Evolutionary conservation across 2,888 invertebrate genomes (phyloP), one percentile per base, ranked within the genome.

Genomic region (Acronicta aceris): DNA sequence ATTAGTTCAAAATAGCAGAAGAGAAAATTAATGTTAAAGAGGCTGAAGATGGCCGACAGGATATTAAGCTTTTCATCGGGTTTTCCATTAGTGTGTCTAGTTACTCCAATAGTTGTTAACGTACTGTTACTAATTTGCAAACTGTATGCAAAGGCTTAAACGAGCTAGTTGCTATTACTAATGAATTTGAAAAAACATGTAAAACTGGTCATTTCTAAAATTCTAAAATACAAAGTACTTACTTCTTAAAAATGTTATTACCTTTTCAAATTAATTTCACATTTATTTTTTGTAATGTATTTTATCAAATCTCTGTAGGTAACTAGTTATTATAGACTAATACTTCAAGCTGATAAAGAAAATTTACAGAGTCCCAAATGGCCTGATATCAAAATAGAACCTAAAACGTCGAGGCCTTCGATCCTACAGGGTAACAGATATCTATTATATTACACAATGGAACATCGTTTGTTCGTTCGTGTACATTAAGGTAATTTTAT

Each of bases 61-160:
- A 88, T 89, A 90, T 90, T 89, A 89, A 85, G 87, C 87, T 88
- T 91, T 90, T 88, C 89, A 88, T 84, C 84, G 81, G 77, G 69
- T 70, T 76, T 65, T 76, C 80, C 82, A 88, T 90, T 89, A 86
- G 81, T 74, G 66, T 74, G 65, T 79, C 78, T 68, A 59, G 72
- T 77, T 63, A 65, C 51, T 66, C 61, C 71, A 74, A 79, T 74
- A 77, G 71, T 75, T 76, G 13, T 43, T 38, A 71, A 65, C 77
- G 70, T 70, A 66, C 70, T 62, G 62, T 49, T 63, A 65, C 71
- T 78, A 79, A 82, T 83, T 82, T 81, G 52, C 76, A 16, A 73
- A 75, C 71, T 75, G 67, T 59, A 74, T 78, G 76, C 61, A 72
- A 77, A 80, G 70, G 68, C 67, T 69, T 61, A 52, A 49, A 58